Conservation (phyloP, 2,888 invertebrate genomes). For the Osmoderma eremita region DNA sequence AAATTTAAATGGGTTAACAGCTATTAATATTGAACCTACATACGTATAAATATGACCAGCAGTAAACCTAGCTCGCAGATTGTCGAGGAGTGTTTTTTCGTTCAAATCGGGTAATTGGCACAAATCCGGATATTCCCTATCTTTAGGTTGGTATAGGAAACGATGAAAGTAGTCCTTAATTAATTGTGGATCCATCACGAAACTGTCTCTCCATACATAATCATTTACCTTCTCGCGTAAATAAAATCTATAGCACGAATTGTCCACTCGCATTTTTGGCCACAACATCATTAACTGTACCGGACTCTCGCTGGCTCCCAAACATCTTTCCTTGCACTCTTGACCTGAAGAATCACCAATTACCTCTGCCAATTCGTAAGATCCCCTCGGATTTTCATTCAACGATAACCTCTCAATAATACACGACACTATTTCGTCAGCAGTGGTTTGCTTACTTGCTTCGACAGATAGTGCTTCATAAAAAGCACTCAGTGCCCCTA, state of each 20-base stretch:
- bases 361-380: slow-evolving; percentile 88
- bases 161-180: slow-evolving; percentile 92
- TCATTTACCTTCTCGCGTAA: slow-evolving; percentile 87
- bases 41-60: slow-evolving; percentile 96
- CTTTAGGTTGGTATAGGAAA: slow-evolving; percentile 90
- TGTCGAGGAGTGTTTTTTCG: slow-evolving; percentile 91
- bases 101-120: slow-evolving; percentile 96
- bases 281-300: slow-evolving; percentile 85
- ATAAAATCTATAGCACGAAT: slow-evolving; percentile 79
- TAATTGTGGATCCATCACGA: slow-evolving; percentile 89
- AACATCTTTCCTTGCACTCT: slow-evolving; percentile 91
- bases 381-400: slow-evolving; percentile 67
- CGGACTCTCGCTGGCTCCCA: slow-evolving; percentile 83
- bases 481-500: slow-evolving; percentile 86
- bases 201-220: slow-evolving; percentile 87
- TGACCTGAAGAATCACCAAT: slow-evolving; percentile 87
- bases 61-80: slow-evolving; percentile 86
- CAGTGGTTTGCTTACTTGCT: slow-evolving; percentile 91
- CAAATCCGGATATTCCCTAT: slow-evolving; percentile 94
- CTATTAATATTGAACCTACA: slow-evolving; percentile 94
- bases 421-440: slow-evolving; percentile 90
- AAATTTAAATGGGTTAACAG: slow-evolving; percentile 93
- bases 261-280: slow-evolving; percentile 73
- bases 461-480: slow-evolving; percentile 91
- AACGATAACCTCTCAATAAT: slow-evolving; percentile 80